Conservation (phyloP, 2,113 vertebrate species). For the Anolis sagrei region DNA sequence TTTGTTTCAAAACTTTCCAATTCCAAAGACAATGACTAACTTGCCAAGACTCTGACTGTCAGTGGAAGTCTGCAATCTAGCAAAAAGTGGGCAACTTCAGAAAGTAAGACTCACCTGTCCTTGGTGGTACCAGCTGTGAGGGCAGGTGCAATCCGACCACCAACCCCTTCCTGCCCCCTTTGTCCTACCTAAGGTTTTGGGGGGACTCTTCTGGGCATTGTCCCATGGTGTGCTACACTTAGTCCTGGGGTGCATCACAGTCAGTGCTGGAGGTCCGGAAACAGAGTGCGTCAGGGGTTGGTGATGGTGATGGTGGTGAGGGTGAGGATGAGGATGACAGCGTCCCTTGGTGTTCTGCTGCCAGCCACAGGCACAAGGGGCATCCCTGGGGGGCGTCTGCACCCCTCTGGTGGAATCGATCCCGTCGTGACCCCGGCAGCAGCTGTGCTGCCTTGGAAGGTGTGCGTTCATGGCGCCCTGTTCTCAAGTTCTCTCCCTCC, state of each 20-base stretch:
- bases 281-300: constrained; percentile 64
- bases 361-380: constrained; percentile 80
- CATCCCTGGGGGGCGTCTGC: constrained; percentile 69
- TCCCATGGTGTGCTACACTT: constrained; percentile 77
- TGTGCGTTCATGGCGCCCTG: constrained; percentile 80
- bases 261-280: constrained; percentile 45
- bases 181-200: constrained; percentile 62
- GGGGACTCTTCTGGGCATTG: constrained; percentile 79
- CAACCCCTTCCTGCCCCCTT: constrained; percentile 80
- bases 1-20: background rate
- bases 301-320: constrained; percentile 3
- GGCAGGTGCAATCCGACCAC: constrained; percentile 83
- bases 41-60: constrained; percentile 46
- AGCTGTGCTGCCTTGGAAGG: constrained; percentile 83
- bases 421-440: constrained; percentile 75
- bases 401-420: constrained; percentile 53
- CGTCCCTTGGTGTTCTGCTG: constrained; percentile 71
- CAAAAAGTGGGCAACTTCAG: constrained; percentile 34
- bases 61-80: constrained; percentile 32
- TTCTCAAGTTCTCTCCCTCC: constrained; percentile 51
- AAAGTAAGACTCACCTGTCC: constrained; percentile 84
- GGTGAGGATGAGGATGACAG: constrained; percentile 18
- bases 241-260: constrained; percentile 67
- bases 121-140: constrained; percentile 81
- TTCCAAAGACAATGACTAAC: background rate